Percentiles rank a stretch among this genome's conserved stretches.
These are phyloP conservation scores for Ambastaia sidthimunki DNA, from an alignment of 2,797 vertebrate genomes.

Conservation along the genomic window DNA sequence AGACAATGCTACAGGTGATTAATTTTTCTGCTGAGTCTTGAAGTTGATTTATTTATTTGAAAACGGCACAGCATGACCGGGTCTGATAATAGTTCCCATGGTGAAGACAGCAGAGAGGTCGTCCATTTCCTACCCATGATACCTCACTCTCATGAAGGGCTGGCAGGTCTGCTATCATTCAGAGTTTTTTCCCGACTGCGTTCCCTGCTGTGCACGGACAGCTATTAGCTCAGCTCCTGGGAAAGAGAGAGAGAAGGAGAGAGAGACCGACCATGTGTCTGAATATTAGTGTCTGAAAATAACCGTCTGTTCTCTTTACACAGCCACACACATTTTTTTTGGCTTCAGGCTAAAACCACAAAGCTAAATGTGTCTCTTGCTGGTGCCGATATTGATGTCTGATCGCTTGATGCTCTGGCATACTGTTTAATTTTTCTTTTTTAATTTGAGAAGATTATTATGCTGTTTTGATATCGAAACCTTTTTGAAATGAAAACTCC, in stretches of 20 bases:
- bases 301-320: constrained; percentile 38
- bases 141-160: constrained; percentile 26
- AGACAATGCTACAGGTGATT: constrained; percentile 64
- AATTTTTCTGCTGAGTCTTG: constrained; percentile 67
- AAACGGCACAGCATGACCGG: constrained; percentile 71
- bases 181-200: constrained; percentile 20
- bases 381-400: constrained; percentile 41
- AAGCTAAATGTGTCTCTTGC: constrained; percentile 33
- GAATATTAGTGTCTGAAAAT: constrained; percentile 46
- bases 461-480: constrained; percentile 14
- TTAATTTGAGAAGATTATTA: constrained; percentile 33
- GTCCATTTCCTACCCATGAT: constrained; percentile 43
- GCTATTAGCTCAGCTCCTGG: constrained; percentile 40
- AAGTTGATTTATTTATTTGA: constrained; percentile 78
- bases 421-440: constrained; percentile 1
- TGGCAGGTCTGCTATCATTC: constrained; percentile 49
- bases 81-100: constrained; percentile 65
- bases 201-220: constrained; percentile 50
- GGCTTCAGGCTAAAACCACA: constrained; percentile 27
- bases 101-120: constrained; percentile 43
- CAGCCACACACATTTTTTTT: constrained; percentile 37
- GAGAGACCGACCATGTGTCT: constrained; percentile 34
- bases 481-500: constrained; percentile 45
- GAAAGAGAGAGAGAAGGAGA: constrained; percentile 22
- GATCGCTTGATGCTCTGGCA: constrained; percentile 36